These are phyloP conservation scores for Drosophila leontia DNA, from an alignment of 1,140 invertebrate genomes.

Conservation along the genomic window DNA sequence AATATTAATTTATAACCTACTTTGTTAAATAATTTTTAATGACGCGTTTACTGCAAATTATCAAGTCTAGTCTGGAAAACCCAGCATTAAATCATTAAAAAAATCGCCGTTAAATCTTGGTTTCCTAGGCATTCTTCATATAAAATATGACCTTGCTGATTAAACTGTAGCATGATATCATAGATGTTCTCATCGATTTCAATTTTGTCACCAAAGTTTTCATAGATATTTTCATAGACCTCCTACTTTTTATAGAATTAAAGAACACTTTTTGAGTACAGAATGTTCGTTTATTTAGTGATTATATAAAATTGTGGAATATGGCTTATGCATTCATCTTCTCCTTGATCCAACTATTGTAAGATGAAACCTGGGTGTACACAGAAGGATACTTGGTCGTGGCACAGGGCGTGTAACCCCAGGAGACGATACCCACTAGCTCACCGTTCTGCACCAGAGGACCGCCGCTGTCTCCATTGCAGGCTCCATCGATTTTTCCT, in stretches of 20 bases:
- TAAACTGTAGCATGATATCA: slow-evolving; percentile 5
- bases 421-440: slow-evolving; percentile 89
- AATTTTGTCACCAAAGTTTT: background rate
- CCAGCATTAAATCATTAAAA: background rate
- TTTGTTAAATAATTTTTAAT: slow-evolving; percentile 1
- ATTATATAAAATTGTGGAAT: background rate
- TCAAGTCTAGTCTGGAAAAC: background rate
- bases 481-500: slow-evolving; percentile 85
- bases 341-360: slow-evolving; percentile 25
- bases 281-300: slow-evolving; percentile 35
- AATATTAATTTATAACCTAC: background rate
- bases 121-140: background rate
- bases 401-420: slow-evolving; percentile 90
- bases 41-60: slow-evolving; percentile 6
- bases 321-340: background rate
- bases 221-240: background rate
- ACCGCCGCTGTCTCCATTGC: slow-evolving; percentile 89
- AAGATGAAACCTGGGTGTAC: slow-evolving; percentile 86
- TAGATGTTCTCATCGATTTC: slow-evolving; percentile 13
- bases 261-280: background rate
- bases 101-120: background rate
- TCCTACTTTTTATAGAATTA: too few relatives aligned
- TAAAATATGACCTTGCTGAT: slow-evolving; percentile 9
- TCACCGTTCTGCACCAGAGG: slow-evolving; percentile 83
- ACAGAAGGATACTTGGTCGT: slow-evolving; percentile 88